Percentiles rank a stretch among this genome's conserved stretches.
phyloP scores from a whole-genome alignment of 2,113 vertebrate genomes.

The Ranitomeya variabilis region DNA sequence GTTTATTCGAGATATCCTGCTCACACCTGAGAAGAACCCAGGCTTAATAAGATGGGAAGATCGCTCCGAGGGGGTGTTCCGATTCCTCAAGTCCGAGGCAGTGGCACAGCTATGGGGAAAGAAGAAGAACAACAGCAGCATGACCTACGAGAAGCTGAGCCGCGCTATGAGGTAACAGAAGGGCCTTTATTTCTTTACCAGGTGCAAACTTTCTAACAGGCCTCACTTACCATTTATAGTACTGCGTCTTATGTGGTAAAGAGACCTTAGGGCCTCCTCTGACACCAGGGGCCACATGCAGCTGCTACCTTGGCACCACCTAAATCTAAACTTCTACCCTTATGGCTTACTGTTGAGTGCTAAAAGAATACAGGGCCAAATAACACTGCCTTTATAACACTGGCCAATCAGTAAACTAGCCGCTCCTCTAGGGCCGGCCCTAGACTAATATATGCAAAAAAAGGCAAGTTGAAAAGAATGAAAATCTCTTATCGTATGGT shows the following conservation, averaged over 20 bases:
- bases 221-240: neutral
- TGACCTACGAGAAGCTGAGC: slow-evolving; percentile 98
- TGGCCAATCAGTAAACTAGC: too few species aligned
- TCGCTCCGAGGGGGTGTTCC: slow-evolving; percentile 89
- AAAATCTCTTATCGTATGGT: too few species aligned
- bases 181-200: too few species aligned
- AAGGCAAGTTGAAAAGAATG: too few species aligned
- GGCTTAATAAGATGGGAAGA: slow-evolving; percentile 98
- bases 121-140: slow-evolving; percentile 98
- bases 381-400: too few species aligned
- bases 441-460: too few species aligned
- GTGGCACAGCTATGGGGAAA: slow-evolving; percentile 98
- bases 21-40: slow-evolving; percentile 92
- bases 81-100: slow-evolving; percentile 95
- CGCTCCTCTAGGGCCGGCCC: too few species aligned
- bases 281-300: neutral
- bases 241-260: too few species aligned
- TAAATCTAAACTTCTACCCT: neutral
- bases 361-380: too few species aligned
- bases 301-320: neutral
- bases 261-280: neutral
- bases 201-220: too few species aligned
- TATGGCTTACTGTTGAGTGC: neutral
- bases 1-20: slow-evolving; percentile 95
- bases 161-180: slow-evolving; percentile 90